Conservation (phyloP, 2,797 vertebrate genomes). For the Pogonophryne albipinna region DNA sequence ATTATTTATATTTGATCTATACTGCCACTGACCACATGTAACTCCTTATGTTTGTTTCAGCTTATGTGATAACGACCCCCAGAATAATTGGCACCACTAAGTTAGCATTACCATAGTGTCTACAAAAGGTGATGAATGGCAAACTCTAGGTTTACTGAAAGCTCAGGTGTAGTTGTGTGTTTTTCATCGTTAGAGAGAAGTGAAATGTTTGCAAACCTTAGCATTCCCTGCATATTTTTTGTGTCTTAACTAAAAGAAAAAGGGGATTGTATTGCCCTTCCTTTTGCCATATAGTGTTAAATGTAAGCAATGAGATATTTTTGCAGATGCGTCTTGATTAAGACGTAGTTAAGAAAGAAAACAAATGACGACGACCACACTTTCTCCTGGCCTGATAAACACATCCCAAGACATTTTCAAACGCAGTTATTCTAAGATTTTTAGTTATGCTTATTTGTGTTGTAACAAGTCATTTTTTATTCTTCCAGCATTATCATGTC, state of each 20-base stretch:
- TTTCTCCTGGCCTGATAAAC: conserved; percentile 85
- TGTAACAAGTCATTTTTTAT: conserved; percentile 88
- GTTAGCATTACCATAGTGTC: conserved; percentile 33
- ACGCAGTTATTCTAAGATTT: conserved; percentile 76
- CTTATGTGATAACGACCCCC: conserved; percentile 51
- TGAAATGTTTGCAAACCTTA: conserved; percentile 88
- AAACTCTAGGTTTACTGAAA: conserved; percentile 87
- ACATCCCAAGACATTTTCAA: conserved; percentile 67
- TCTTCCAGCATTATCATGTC: conserved; percentile 89
- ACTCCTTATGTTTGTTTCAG: conserved; percentile 73
- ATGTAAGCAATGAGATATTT: conserved; percentile 83
- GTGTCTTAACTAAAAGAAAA: conserved; percentile 94
- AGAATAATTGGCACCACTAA: conserved; percentile 12
- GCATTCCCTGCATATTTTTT: conserved; percentile 95
- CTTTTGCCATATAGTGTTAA: conserved; percentile 94
- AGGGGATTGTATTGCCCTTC: conserved; percentile 84
- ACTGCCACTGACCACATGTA: conserved; percentile 68
- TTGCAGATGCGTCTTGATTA: conserved; percentile 82
- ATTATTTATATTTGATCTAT: conserved; percentile 83
- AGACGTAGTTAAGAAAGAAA: conserved; percentile 55
- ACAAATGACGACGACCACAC: conserved; percentile 79
- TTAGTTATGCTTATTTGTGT: conserved; percentile 86
- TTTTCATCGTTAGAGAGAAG: conserved; percentile 81
- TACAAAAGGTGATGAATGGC: conserved; percentile 61
- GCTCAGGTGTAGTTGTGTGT: conserved; percentile 74